Base-by-base conservation (phyloP, 2,113 vertebrate genomes). In the Cyprinodon variegatus region DNA sequence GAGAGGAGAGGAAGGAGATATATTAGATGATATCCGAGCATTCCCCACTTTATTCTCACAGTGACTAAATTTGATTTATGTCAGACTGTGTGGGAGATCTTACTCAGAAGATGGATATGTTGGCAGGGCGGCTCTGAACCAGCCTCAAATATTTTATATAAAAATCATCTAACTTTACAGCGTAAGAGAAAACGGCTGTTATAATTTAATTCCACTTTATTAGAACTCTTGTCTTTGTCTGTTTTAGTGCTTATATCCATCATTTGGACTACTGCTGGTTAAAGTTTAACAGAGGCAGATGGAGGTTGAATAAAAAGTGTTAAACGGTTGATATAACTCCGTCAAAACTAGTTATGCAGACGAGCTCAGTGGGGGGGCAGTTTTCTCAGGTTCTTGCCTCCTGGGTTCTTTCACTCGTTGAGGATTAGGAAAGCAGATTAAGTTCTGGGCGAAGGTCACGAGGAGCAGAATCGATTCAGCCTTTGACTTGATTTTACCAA, bases 21-120 rank as follows among this genome's bases (percentile, higher is more conserved):
- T 77, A 83, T 83, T 70, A 71, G 71, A 73, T 82, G 66, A 88
- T 78, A 83, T 79, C 46, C 36, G 61, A 88, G 86, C 67, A 79
- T 84, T 74, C 68, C 65, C 81, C 78, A 72, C 74, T 85, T 86
- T 82, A 75, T 87, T 76, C 76, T 82, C 79, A 65, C 46, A 50
- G 68, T 62, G 74, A 61, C 48, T 72, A 50, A 81, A 86, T 79
- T 45, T 65, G 37, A 90, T 81, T 79, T 76, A 36, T 68, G 67
- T 74, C 74, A 70, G 53, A 39, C 63, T 76, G 84, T 65, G 86
- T 82, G 68, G 76, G 85, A 84, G 70, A 69, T 77, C 77, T 67
- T 22, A 59, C 50, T 61, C 67, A 61, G 36, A 79, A 67, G 76
- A 83, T 65, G 60, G 81, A 88, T 65, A 41, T 74, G 66, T 9